Conservation (phyloP, 2,888 invertebrate species). For the Aricia artaxerxes region DNA sequence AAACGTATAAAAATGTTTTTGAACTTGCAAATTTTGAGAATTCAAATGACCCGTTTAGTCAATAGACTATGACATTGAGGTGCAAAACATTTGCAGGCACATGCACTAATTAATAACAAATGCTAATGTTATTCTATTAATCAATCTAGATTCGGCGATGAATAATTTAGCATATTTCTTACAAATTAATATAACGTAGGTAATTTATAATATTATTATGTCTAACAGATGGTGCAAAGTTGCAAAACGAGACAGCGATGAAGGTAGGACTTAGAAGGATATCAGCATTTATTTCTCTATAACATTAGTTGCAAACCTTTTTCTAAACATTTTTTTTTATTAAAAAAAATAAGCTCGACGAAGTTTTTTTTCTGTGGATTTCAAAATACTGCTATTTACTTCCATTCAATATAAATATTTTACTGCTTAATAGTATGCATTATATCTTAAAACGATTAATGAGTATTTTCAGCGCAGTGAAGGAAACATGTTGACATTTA, state of each 20-base stretch:
- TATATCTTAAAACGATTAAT: too few species aligned
- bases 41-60: neutral
- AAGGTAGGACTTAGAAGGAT: conserved; percentile 18
- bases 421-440: too few species aligned
- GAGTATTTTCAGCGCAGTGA: neutral
- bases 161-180: neutral
- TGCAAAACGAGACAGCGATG: neutral
- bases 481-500: neutral
- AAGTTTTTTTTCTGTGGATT: too few species aligned
- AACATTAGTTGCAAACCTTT: neutral
- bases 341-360: neutral
- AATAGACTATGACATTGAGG: neutral
- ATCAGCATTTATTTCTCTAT: neutral
- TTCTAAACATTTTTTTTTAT: neutral
- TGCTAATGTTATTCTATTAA: neutral
- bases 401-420: too few species aligned
- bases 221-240: neutral
- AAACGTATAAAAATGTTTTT: too few species aligned
- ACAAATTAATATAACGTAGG: neutral
- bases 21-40: neutral
- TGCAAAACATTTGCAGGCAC: neutral
- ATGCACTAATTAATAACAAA: neutral
- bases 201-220: neutral
- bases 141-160: neutral
- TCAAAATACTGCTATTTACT: too few species aligned